Evolutionary conservation across 2,888 invertebrate genomes (phyloP).

Genomic region (Heliconius charithonia): DNA sequence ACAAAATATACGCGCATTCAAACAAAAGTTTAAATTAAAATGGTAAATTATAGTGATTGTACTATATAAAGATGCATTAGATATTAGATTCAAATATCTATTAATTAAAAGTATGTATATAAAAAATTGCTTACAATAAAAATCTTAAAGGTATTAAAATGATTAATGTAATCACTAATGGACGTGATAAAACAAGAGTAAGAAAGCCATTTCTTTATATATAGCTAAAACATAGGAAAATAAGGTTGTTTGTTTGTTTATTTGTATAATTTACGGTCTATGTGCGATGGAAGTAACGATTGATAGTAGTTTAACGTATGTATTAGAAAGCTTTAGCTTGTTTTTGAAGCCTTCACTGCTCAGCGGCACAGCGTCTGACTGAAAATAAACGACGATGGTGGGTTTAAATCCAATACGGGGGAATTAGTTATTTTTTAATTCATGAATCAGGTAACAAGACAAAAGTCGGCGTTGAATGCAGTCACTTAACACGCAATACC

Average conservation of each 20-base stretch:
- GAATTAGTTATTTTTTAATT: neutral
- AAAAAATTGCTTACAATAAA: too few relatives aligned
- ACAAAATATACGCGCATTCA: too few relatives aligned
- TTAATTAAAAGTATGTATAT: too few relatives aligned
- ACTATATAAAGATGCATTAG: too few relatives aligned
- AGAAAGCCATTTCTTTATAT: neutral
- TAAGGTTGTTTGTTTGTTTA: conserved; percentile 3
- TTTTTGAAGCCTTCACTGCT: neutral
- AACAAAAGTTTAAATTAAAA: too few relatives aligned
- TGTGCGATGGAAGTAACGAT: neutral
- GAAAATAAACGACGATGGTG: neutral
- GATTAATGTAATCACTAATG: conserved; percentile 14
- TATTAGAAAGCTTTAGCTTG: neutral
- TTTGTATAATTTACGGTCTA: neutral
- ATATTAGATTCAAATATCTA: too few relatives aligned
- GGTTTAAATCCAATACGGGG: neutral
- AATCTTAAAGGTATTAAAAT: conserved; percentile 2
- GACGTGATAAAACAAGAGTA: neutral
- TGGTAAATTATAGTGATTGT: too few relatives aligned
- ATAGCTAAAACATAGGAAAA: neutral
- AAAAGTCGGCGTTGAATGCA: neutral
- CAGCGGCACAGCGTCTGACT: neutral
- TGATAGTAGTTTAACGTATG: neutral
- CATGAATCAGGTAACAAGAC: neutral
- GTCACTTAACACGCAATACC: neutral